A percentile compares a stretch with the other conserved stretches of the same genome.
Conservation (phyloP, 2,797 vertebrate species). For the Platalea minor region DNA sequence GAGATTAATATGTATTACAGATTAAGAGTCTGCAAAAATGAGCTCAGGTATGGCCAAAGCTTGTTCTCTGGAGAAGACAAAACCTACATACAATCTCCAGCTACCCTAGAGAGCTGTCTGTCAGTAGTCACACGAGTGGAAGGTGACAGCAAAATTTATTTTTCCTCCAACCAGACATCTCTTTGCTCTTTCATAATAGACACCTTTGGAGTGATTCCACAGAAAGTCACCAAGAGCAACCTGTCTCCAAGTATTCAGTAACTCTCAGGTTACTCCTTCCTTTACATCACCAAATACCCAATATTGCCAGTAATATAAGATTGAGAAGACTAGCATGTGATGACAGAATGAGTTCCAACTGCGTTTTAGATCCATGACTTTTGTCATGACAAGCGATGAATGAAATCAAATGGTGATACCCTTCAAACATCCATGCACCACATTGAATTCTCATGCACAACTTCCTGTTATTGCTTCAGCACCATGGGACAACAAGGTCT, state of each 20-base stretch:
- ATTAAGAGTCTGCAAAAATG: neutral
- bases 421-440: neutral
- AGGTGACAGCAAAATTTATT: neutral
- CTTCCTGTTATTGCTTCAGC: neutral
- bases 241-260: neutral
- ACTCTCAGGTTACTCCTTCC: neutral
- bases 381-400: neutral
- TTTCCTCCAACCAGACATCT: neutral
- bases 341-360: neutral
- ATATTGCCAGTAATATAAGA: neutral
- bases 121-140: neutral
- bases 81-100: neutral
- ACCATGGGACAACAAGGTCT: neutral
- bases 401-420: neutral
- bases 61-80: neutral
- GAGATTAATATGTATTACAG: neutral
- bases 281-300: neutral
- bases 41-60: neutral
- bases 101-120: neutral
- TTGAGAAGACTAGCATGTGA: neutral
- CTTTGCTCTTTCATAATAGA: neutral
- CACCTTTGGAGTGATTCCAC: neutral
- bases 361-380: neutral
- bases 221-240: neutral
- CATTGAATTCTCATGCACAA: neutral